Conservation (phyloP, 2,888 invertebrate species). For the Dorcus parallelipipedus region DNA sequence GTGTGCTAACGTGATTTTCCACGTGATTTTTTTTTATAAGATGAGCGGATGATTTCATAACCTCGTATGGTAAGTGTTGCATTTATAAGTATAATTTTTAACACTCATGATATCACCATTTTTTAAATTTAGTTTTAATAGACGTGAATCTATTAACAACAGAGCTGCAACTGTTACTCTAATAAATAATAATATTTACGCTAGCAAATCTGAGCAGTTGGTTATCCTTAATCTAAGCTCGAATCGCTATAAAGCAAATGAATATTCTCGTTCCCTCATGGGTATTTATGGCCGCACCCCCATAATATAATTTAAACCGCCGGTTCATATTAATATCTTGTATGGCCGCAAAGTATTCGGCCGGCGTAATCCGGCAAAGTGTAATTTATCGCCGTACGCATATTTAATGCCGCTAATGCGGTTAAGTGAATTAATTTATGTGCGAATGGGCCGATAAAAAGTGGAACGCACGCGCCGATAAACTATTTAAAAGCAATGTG, state of each 20-base stretch:
- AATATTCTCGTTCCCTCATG: not conserved
- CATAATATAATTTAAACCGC: slow-evolving; percentile 1
- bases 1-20: no score
- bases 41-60: no score
- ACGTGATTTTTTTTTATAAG: no score
- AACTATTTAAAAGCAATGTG: slow-evolving; percentile 19
- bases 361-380: slow-evolving; percentile 40
- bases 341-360: slow-evolving; percentile 16
- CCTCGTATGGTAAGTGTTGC: no score
- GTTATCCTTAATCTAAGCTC: no score
- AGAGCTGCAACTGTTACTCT: no score
- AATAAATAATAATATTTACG: no score
- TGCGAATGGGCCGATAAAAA: slow-evolving; percentile 44
- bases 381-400: slow-evolving; percentile 41
- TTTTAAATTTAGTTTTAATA: no score
- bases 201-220: no score
- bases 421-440: slow-evolving; percentile 40
- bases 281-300: not conserved
- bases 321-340: slow-evolving; percentile 2
- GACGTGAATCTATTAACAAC: no score
- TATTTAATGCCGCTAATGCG: slow-evolving; percentile 39
- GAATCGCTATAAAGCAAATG: not conserved
- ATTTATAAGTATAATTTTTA: no score
- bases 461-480: slow-evolving; percentile 30
- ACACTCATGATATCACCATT: no score